Percentiles rank a stretch among this genome's conserved stretches.
phyloP scores from a whole-genome alignment of 2,888 invertebrate genomes.

The Apantesis nais region DNA sequence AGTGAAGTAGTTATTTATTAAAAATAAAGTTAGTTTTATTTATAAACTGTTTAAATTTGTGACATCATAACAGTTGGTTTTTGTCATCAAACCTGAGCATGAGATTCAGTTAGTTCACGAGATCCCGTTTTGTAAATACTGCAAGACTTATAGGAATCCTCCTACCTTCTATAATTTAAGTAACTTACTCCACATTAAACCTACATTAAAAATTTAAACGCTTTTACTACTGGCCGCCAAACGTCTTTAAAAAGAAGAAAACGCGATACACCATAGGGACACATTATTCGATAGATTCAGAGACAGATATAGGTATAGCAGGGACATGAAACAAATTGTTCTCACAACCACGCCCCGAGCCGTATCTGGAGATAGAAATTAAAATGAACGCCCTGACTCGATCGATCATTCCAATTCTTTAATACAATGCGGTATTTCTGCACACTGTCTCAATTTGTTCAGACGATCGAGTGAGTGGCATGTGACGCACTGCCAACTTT shows the following conservation, averaged over 20 bases:
- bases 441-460: conserved; percentile 81
- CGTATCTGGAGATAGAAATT: conserved; percentile 82
- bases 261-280: conserved; percentile 24
- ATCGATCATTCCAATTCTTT: conserved; percentile 84
- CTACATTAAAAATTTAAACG: background rate
- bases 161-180: background rate
- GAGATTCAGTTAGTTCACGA: background rate
- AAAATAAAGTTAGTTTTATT: no score
- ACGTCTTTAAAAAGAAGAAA: conserved; percentile 35
- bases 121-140: background rate
- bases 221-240: conserved; percentile 19
- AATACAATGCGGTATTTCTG: conserved; percentile 80
- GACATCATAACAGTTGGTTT: no score
- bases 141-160: no score
- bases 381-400: conserved; percentile 81
- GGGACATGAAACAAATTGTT: conserved; percentile 84
- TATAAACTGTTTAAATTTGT: no score
- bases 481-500: conserved; percentile 67
- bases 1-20: no score
- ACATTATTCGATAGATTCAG: conserved; percentile 36
- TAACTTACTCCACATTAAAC: background rate
- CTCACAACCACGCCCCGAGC: conserved; percentile 78
- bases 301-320: conserved; percentile 60
- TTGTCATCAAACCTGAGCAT: background rate
- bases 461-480: conserved; percentile 65